Evolutionary conservation across 2,113 vertebrate species (phyloP).

Genomic region (Gila orcuttii): DNA sequence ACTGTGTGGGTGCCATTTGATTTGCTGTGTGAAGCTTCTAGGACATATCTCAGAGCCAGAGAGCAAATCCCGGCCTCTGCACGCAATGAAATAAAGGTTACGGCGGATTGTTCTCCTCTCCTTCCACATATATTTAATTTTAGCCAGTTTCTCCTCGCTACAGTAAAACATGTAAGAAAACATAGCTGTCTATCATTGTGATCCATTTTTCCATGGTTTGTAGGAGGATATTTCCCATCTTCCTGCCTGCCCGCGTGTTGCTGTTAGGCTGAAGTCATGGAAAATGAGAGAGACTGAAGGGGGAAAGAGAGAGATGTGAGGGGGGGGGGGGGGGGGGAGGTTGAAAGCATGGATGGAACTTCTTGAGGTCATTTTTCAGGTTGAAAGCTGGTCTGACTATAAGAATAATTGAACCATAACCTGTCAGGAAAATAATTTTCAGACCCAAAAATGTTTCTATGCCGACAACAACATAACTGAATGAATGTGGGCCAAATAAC

Average conservation of each 20-base stretch:
- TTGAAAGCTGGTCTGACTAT: neutral
- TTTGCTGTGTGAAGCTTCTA: constrained; percentile 6
- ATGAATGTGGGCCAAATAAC: constrained; percentile 2
- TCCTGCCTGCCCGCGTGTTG: constrained; percentile 10
- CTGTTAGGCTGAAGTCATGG: constrained; percentile 43
- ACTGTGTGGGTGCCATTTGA: neutral
- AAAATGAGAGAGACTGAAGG: constrained; percentile 29
- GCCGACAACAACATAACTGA: neutral
- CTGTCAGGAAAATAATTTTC: neutral
- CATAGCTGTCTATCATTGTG: neutral
- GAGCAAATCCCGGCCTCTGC: neutral
- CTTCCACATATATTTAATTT: neutral
- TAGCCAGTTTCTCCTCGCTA: constrained; percentile 1
- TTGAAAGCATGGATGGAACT: constrained; percentile 10
- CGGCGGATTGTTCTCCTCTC: neutral
- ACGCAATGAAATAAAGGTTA: neutral
- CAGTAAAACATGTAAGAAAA: constrained; percentile 1
- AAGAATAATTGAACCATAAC: constrained; percentile 20
- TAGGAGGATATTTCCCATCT: constrained; percentile 34
- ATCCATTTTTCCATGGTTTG: constrained; percentile 31
- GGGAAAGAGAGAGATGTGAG: neutral
- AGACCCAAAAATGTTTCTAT: neutral
- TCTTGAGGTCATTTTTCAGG: neutral
- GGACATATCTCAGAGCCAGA: constrained; percentile 3
- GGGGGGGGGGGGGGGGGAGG: neutral